phyloP scores from a whole-genome alignment of 2,888 invertebrate genomes.

The Tinea trinotella region DNA sequence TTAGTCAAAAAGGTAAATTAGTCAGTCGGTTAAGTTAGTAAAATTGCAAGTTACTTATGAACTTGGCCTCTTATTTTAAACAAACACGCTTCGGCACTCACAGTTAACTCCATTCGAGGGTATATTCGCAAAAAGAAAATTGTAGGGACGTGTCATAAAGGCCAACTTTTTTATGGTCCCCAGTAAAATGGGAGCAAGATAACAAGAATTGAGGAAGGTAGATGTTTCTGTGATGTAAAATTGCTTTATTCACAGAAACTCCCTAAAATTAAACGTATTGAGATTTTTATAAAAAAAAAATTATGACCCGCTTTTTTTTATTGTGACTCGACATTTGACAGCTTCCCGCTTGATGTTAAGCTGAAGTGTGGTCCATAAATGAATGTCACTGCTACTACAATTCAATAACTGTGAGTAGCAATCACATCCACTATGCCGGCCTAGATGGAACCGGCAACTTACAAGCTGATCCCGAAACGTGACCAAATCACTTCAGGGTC shows the following conservation, averaged over 20 bases:
- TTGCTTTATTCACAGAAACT: background rate
- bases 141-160: conserved; percentile 17
- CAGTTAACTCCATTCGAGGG: conserved; percentile 21
- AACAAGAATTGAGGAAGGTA: conserved; percentile 14
- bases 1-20: background rate
- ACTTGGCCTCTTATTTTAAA: conserved; percentile 26
- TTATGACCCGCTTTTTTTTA: too few relatives aligned
- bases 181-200: conserved; percentile 11
- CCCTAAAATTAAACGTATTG: background rate
- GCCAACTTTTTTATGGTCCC: conserved; percentile 5
- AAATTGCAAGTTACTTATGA: conserved; percentile 19
- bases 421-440: too few relatives aligned
- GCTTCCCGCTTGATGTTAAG: too few relatives aligned
- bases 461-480: too few relatives aligned
- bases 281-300: too few relatives aligned
- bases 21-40: background rate
- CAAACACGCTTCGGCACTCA: conserved; percentile 29
- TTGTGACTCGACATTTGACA: too few relatives aligned
- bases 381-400: too few relatives aligned
- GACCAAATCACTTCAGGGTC: too few relatives aligned
- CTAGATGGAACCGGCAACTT: too few relatives aligned
- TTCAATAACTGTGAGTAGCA: too few relatives aligned
- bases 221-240: background rate
- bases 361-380: too few relatives aligned
- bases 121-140: conserved; percentile 10